Percentiles rank a stretch among this genome's conserved stretches.
phyloP scores from a whole-genome alignment of 2,797 vertebrate genomes.

The Muscicapa striata region DNA sequence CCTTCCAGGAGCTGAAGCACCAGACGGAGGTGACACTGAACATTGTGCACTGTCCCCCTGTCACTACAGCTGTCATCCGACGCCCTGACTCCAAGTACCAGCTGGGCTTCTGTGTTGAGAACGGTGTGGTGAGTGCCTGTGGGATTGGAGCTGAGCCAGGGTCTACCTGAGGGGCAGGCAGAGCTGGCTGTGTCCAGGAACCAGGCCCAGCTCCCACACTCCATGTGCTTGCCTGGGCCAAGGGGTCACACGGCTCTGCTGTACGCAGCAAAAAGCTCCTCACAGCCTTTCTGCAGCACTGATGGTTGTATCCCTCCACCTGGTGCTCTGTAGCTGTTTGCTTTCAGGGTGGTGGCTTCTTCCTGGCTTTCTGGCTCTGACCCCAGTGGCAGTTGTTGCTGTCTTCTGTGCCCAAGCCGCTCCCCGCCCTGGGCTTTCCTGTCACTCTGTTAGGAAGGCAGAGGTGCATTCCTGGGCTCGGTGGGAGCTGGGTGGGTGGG shows the following conservation, averaged over 20 bases:
- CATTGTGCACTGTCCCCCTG: constrained; percentile 93
- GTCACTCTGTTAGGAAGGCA: background rate
- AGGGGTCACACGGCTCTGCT: background rate
- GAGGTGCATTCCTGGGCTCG: background rate
- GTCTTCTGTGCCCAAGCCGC: background rate
- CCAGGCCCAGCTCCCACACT: rapidly evolving
- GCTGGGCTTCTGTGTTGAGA: constrained; percentile 95
- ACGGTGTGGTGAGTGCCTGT: constrained; percentile 85
- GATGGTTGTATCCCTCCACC: rapidly evolving
- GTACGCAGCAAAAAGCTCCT: background rate
- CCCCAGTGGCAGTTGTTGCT: background rate
- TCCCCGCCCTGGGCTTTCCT: background rate
- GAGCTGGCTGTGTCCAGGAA: background rate
- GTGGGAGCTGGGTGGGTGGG: background rate
- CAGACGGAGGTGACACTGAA: constrained; percentile 87
- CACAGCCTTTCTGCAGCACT: rapidly evolving
- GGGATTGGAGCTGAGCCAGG: rapidly evolving
- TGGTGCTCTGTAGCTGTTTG: background rate
- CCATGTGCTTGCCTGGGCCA: background rate
- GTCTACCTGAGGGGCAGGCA: background rate
- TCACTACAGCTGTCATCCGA: constrained; percentile 92
- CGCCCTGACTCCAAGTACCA: constrained; percentile 90
- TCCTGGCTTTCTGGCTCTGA: background rate
- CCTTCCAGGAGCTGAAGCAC: constrained; percentile 86
- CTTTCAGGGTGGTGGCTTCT: background rate